Evolutionary conservation across 2,888 invertebrate species (phyloP).

Genomic region (Amaurobius ferox): DNA sequence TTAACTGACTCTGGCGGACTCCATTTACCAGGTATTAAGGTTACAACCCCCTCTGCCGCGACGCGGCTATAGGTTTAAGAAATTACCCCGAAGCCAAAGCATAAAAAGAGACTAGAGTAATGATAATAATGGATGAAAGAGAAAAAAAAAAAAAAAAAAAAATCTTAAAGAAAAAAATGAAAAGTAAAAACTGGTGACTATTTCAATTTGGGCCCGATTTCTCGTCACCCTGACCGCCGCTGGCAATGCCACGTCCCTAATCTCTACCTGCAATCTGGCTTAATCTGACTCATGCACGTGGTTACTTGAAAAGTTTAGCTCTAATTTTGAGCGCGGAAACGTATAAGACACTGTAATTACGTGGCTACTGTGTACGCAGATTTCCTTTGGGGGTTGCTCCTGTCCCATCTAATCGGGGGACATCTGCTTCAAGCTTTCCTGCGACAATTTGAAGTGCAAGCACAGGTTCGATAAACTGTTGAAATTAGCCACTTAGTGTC

Average conservation of each 20-base stretch:
- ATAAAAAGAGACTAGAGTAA: conserved; percentile 32
- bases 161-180: not conserved
- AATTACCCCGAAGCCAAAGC: conserved; percentile 55
- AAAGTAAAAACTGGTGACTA: conserved; percentile 50
- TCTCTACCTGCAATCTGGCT: conserved; percentile 26
- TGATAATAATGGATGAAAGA: conserved; percentile 56
- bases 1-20: conserved; percentile 50
- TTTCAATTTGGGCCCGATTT: conserved; percentile 60
- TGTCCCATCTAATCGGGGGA: not conserved
- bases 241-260: not conserved
- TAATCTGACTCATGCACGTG: conserved; percentile 46
- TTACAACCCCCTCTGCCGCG: conserved; percentile 14
- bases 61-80: conserved; percentile 57
- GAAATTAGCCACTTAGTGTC: conserved; percentile 13
- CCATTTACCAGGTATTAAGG: conserved; percentile 67
- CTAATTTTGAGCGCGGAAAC: conserved; percentile 25
- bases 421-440: not conserved
- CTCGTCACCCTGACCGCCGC: conserved; percentile 31
- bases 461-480: not conserved
- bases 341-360: conserved; percentile 48
- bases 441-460: conserved; percentile 29
- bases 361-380: conserved; percentile 55
- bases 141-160: conserved; percentile 35
- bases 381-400: not conserved
- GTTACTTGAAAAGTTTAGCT: conserved; percentile 26